A percentile compares a stretch with the other conserved stretches of the same genome.
Conservation (phyloP, 2,888 invertebrate species). For the Conomelus anceps region DNA sequence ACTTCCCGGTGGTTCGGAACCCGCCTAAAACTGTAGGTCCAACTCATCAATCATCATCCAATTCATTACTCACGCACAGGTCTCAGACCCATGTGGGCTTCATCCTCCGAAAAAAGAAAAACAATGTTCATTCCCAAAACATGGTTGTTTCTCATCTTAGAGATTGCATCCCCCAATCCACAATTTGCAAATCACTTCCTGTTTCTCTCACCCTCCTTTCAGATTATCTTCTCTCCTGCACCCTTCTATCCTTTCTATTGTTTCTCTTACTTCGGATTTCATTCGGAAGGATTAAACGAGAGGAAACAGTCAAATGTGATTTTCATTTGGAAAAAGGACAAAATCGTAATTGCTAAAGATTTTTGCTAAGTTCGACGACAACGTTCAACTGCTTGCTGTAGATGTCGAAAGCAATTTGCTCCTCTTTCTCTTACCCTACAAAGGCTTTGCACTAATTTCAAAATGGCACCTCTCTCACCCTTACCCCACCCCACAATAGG, state of each 20-base stretch:
- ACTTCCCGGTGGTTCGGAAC: too few species aligned
- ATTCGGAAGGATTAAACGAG: not conserved
- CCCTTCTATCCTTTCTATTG: not conserved
- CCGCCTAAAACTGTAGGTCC: too few species aligned
- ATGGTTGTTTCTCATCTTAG: too few species aligned
- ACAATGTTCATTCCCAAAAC: too few species aligned
- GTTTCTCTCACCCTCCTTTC: not conserved
- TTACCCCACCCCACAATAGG: not conserved
- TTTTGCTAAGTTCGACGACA: not conserved
- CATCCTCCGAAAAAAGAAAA: too few species aligned
- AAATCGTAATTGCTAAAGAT: not conserved
- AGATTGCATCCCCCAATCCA: too few species aligned
- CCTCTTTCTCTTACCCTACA: not conserved
- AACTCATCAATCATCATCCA: too few species aligned
- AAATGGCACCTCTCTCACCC: not conserved
- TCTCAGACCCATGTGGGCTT: too few species aligned
- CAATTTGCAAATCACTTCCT: not conserved
- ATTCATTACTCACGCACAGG: too few species aligned
- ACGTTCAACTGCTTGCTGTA: not conserved
- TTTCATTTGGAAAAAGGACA: not conserved
- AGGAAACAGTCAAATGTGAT: not conserved
- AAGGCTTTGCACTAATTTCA: not conserved
- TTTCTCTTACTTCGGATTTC: not conserved
- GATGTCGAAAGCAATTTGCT: not conserved
- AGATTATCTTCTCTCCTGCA: not conserved